These are phyloP conservation scores for Edolisoma coerulescens DNA, from an alignment of 2,113 vertebrate genomes.

Conservation along the genomic window DNA sequence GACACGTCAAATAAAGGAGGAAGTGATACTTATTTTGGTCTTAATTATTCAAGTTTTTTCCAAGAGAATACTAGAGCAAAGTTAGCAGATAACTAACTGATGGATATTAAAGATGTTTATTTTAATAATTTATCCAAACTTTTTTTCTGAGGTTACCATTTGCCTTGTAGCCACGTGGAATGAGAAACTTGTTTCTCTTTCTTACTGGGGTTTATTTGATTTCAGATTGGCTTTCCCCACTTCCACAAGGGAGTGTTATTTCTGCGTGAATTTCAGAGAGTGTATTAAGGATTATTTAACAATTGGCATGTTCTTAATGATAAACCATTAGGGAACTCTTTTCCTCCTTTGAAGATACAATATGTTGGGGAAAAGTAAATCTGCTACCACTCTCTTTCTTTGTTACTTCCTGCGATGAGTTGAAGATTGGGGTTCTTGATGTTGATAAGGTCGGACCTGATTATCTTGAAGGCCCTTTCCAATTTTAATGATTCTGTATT, in stretches of 20 bases:
- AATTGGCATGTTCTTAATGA: not conserved
- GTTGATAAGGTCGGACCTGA: not conserved
- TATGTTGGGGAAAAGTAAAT: not conserved
- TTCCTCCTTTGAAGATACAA: not conserved
- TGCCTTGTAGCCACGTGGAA: not conserved
- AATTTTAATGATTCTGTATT: not conserved
- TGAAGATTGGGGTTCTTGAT: not conserved
- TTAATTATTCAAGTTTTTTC: not conserved
- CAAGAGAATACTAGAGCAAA: not conserved
- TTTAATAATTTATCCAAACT: not conserved
- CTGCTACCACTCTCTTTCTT: not conserved
- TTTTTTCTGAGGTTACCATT: not conserved
- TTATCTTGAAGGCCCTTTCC: not conserved
- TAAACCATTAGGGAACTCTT: not conserved
- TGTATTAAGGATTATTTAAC: not conserved
- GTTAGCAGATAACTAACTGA: not conserved
- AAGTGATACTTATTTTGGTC: not conserved
- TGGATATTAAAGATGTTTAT: not conserved
- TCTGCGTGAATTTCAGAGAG: not conserved
- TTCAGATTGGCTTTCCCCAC: not conserved
- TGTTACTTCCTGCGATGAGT: not conserved
- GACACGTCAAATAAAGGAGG: not conserved
- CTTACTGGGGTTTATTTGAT: not conserved
- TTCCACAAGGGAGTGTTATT: not conserved
- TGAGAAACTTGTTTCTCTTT: not conserved